Base-by-base conservation (phyloP, 1,140 invertebrate genomes). In the Brachionus rubens region DNA sequence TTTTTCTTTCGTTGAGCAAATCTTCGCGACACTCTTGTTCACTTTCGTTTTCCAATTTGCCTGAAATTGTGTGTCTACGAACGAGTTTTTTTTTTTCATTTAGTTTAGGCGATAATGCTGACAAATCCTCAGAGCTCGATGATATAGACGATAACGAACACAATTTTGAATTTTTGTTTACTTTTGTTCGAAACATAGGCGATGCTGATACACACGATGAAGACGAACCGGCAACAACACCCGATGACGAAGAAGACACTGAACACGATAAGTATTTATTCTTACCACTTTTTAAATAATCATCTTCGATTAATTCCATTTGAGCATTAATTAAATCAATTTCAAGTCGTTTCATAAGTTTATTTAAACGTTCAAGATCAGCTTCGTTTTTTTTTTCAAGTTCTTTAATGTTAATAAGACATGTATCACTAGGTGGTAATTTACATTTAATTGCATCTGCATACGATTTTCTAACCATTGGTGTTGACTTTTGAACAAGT, bases 251-350 rank as follows among this genome's bases (percentile, higher is more conserved):
- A 9, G 59, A 65, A 9, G 59, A 65, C 6, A 65, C 24, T 16
- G 59, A 65, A 6, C 36, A 65, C 12, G 59, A 65, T 43, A 65
- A 41, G 19, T 43, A 46, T 26, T 65, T 65, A 43, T 19, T 36
- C 30, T 59, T 59, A 6, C 12, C 3, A 16, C 28, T 19, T n/a
- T 65, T 65, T 26, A 36, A 10, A 41, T 65, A 65, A 43, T 65
- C 59, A 12, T 65, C 59, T 21, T 65, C 59, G 24, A 65, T 65
- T 28, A 65, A 3, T 43, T 65, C 59, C 40, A 65, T 65, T 65
- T 65, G 36, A 36, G 59, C 59, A 46, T 65, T 65, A 21, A 65
- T 65, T 24, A 65, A 28, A 28, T 65, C 59, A 28, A 65, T 28
- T 65, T 65, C 59, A 1, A 65, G 36, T 28, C 43, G 41, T 65